Evolutionary conservation across 2,888 invertebrate species (phyloP).

Genomic region (Andrena minutula): DNA sequence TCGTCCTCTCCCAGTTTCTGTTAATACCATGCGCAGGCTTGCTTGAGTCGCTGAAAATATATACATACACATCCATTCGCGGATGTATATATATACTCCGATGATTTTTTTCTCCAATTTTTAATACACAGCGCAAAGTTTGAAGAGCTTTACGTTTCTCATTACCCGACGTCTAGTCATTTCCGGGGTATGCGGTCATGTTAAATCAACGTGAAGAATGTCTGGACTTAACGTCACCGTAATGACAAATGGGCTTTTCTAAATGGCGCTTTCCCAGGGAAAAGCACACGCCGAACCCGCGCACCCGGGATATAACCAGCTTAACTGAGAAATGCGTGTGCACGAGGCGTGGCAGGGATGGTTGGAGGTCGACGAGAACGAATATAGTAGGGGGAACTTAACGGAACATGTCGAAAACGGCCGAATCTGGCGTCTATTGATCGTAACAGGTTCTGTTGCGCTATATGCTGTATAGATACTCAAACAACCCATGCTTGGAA

Average conservation of each 20-base stretch:
- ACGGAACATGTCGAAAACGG: constrained; percentile 80
- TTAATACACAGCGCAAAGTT: background rate
- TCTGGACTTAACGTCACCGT: background rate
- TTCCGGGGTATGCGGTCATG: background rate
- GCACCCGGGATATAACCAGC: constrained; percentile 58
- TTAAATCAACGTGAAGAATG: background rate
- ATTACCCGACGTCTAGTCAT: background rate
- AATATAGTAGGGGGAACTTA: constrained; percentile 79
- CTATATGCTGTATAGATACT: constrained; percentile 53
- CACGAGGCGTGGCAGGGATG: constrained; percentile 74
- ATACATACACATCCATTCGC: background rate
- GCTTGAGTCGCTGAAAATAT: background rate
- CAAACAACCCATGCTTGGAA: constrained; percentile 43
- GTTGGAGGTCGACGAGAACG: constrained; percentile 74
- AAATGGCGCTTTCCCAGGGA: constrained; percentile 21
- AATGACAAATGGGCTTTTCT: constrained; percentile 2
- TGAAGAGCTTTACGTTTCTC: background rate
- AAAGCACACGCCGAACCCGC: constrained; percentile 36
- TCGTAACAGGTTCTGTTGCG: constrained; percentile 68
- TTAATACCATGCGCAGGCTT: background rate
- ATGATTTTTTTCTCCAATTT: background rate
- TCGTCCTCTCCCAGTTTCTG: background rate
- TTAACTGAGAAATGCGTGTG: constrained; percentile 51
- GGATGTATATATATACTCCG: background rate
- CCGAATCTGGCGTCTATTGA: constrained; percentile 79